A percentile compares a stretch with the other conserved stretches of the same genome.
These are phyloP conservation scores for Scarus forsteni DNA, from an alignment of 2,797 vertebrate genomes.

Conservation along the genomic window DNA sequence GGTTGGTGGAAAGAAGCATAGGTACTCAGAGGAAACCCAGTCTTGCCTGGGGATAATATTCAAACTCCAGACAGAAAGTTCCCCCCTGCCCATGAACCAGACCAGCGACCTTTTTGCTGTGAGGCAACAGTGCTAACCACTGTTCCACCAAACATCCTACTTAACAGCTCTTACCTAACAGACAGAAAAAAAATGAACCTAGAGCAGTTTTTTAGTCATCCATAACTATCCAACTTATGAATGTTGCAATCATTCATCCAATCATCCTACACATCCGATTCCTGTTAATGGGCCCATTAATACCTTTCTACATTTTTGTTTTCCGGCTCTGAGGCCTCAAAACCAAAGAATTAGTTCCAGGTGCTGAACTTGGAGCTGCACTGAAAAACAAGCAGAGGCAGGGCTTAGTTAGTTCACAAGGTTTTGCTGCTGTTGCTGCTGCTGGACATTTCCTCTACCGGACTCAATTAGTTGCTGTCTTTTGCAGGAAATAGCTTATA, in stretches of 20 bases:
- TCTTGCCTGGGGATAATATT: too few species aligned
- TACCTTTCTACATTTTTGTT: slow-evolving; percentile 34
- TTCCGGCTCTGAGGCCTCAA: slow-evolving; percentile 14
- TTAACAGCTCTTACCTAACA: slow-evolving; percentile 6
- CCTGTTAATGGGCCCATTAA: slow-evolving; percentile 37
- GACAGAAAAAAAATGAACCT: neutral
- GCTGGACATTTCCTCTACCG: neutral
- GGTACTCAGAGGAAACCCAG: too few species aligned
- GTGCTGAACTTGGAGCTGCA: slow-evolving; percentile 21
- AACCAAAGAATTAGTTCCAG: slow-evolving; percentile 49
- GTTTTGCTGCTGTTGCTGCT: neutral
- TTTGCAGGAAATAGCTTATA: neutral
- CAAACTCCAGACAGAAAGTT: too few species aligned
- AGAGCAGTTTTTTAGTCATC: neutral
- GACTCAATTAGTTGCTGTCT: neutral
- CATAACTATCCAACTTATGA: slow-evolving; percentile 10
- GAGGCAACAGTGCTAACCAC: too few species aligned
- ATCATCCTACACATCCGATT: slow-evolving; percentile 14
- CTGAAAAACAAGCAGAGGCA: slow-evolving; percentile 11
- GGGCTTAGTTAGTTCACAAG: neutral
- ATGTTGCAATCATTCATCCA: neutral
- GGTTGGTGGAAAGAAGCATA: too few species aligned
- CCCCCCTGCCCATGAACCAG: too few species aligned
- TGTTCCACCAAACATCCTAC: too few species aligned
- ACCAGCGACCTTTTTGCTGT: too few species aligned